A percentile compares a stretch with the other conserved stretches of the same genome.
Evolutionary conservation across 2,797 vertebrate species (phyloP).

Genomic region (Prunella strophiata): DNA sequence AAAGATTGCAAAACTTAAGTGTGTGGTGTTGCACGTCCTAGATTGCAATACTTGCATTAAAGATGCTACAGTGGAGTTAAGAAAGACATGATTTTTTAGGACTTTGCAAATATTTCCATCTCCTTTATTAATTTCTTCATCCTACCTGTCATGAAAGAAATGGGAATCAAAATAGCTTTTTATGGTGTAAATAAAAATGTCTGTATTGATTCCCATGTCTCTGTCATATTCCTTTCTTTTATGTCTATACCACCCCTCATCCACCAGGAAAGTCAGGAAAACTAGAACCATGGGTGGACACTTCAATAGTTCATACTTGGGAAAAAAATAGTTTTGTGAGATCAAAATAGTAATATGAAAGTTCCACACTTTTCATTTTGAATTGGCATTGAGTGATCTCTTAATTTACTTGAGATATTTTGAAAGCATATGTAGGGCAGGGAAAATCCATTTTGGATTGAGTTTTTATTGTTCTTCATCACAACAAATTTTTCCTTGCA

Average conservation of each 20-base stretch:
- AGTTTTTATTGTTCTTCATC: background rate
- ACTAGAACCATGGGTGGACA: background rate
- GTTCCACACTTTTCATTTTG: background rate
- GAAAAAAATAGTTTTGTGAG: background rate
- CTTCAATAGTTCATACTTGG: background rate
- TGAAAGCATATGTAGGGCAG: background rate
- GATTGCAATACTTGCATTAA: background rate
- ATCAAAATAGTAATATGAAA: background rate
- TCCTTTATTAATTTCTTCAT: background rate
- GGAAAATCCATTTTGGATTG: background rate
- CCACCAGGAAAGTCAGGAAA: background rate
- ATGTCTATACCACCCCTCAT: background rate
- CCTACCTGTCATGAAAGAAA: background rate
- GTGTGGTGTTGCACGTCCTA: background rate
- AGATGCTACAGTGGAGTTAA: background rate
- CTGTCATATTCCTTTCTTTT: background rate
- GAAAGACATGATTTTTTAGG: background rate
- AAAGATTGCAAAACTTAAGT: conserved; percentile 47
- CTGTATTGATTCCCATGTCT: background rate
- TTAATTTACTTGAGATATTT: background rate
- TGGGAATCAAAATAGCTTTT: background rate
- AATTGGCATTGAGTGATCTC: background rate
- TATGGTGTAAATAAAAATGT: background rate
- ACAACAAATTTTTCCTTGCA: background rate
- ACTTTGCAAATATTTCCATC: background rate